phyloP scores from a whole-genome alignment of 2,888 invertebrate species.

The Caenorhabditis sinica region DNA sequence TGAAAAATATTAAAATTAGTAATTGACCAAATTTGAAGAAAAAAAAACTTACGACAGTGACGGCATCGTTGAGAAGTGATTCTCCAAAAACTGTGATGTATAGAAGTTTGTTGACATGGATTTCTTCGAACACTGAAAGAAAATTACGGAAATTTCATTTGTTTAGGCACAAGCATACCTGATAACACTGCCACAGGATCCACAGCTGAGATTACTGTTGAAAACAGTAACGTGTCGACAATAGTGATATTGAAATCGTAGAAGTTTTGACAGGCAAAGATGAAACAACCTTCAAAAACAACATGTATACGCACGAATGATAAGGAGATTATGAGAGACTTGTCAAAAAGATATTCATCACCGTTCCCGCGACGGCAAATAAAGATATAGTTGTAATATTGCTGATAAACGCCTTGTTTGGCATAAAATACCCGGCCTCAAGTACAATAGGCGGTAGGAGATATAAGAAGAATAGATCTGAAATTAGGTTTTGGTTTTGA shows the following conservation, averaged over 20 bases:
- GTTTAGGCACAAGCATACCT: slow-evolving; percentile 1
- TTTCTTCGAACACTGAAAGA: slow-evolving; percentile 80
- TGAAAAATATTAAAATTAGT: slow-evolving; percentile 10
- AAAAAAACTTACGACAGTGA: slow-evolving; percentile 89
- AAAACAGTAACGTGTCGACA: slow-evolving; percentile 77
- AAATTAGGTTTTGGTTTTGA: not conserved
- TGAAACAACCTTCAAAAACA: slow-evolving; percentile 69
- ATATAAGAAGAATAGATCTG: slow-evolving; percentile 96
- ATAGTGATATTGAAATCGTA: slow-evolving; percentile 72
- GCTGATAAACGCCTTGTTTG: slow-evolving; percentile 95
- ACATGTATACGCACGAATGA: not conserved
- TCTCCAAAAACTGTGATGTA: slow-evolving; percentile 98
- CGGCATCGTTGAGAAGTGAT: slow-evolving; percentile 96
- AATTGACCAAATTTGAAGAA: not conserved
- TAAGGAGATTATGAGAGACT: slow-evolving; percentile 76
- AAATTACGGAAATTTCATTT: too few species aligned
- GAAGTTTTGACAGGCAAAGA: slow-evolving; percentile 71
- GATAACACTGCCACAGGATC: slow-evolving; percentile 82
- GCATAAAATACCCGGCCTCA: slow-evolving; percentile 99
- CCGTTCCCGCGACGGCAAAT: slow-evolving; percentile 94
- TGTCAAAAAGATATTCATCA: slow-evolving; percentile 91
- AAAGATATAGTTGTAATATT: slow-evolving; percentile 96
- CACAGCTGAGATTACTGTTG: slow-evolving; percentile 80
- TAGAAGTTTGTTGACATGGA: slow-evolving; percentile 81
- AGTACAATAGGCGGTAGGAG: slow-evolving; percentile 98